Evolutionary conservation across 1,140 invertebrate species (phyloP).

Genomic region (Acromyrmex heyeri): DNA sequence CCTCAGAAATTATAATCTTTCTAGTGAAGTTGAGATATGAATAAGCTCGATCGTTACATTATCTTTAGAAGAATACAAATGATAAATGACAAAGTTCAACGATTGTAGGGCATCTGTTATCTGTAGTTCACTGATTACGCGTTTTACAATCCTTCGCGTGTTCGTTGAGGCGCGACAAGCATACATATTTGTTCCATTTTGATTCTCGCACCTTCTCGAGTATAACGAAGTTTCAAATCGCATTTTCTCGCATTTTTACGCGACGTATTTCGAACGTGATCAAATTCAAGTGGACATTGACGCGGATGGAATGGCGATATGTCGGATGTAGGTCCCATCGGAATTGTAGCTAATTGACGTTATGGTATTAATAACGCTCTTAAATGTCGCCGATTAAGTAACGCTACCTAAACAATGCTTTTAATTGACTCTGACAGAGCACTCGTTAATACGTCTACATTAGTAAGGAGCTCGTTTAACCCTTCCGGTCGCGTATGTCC

Average conservation of each 20-base stretch:
- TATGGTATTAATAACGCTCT: conserved; percentile 63
- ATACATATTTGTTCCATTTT: not conserved
- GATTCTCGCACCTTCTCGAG: not conserved
- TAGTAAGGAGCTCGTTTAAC: conserved; percentile 48
- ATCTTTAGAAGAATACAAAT: conserved; percentile 66
- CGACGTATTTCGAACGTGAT: not conserved
- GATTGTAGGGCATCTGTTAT: conserved; percentile 73
- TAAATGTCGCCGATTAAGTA: conserved; percentile 53
- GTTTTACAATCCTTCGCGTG: conserved; percentile 47
- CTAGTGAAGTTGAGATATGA: not conserved
- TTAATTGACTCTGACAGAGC: conserved; percentile 71
- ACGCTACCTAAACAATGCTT: conserved; percentile 56
- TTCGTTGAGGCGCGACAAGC: not conserved
- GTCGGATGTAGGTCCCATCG: not conserved
- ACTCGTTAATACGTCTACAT: conserved; percentile 66
- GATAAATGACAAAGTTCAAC: conserved; percentile 76
- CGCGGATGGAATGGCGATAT: conserved; percentile 21
- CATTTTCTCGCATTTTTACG: conserved; percentile 2
- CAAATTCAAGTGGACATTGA: not conserved
- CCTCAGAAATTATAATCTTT: conserved; percentile 2
- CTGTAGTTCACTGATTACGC: conserved; percentile 63
- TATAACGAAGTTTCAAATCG: not conserved
- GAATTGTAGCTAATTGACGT: conserved; percentile 60
- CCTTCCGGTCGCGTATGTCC: conserved; percentile 35
- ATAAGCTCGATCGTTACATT: conserved; percentile 62